Evolutionary conservation across 2,113 vertebrate genomes (phyloP).

Genomic region (Nothoprocta perdicaria): DNA sequence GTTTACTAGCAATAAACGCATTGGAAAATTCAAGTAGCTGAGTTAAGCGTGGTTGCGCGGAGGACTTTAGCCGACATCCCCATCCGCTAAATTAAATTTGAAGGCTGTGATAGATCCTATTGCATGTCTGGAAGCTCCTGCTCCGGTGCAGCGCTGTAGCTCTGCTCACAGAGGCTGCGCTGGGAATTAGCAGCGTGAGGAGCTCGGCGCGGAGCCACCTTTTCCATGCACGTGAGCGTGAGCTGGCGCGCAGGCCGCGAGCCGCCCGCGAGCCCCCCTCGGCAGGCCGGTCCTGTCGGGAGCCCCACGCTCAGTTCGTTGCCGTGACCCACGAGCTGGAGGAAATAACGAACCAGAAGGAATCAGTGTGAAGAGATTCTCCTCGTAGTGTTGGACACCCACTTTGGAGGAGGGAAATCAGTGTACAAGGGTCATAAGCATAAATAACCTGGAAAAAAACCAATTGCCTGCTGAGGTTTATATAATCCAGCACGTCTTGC

Average conservation of each 20-base stretch:
- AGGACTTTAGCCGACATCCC: not conserved
- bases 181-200: slow-evolving; percentile 1
- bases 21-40: not conserved
- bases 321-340: not conserved
- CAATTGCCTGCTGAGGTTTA: not conserved
- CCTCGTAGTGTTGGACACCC: not conserved
- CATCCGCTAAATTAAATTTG: slow-evolving; percentile 8
- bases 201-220: slow-evolving; percentile 2
- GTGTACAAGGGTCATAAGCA: not conserved
- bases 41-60: not conserved
- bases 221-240: not conserved
- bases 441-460: not conserved
- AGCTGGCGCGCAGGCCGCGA: not conserved
- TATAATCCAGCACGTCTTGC: not conserved
- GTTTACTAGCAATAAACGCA: not conserved
- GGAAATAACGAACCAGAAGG: not conserved
- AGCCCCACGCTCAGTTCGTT: not conserved
- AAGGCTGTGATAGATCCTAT: slow-evolving; percentile 11
- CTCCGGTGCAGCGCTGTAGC: not conserved
- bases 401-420: not conserved
- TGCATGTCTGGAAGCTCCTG: not conserved
- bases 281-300: not conserved
- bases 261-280: not conserved
- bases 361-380: not conserved
- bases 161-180: not conserved